Conservation (phyloP, 1,140 invertebrate species). For the Drosophila pectinifera region DNA sequence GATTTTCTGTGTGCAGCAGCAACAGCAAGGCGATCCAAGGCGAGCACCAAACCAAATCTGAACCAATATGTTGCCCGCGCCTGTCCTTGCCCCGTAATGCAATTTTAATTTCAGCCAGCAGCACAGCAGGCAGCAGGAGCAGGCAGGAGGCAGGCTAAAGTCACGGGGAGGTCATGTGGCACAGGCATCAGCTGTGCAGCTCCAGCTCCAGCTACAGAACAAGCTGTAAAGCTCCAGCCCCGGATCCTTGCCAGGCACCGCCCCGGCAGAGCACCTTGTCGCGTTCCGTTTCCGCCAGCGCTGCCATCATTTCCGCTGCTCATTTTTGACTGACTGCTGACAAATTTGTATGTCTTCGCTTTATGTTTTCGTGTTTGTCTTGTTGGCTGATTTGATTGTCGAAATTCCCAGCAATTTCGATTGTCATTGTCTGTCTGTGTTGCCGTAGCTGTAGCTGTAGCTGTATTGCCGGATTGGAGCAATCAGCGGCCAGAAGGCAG, state of each 20-base stretch:
- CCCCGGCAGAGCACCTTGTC: slow-evolving; percentile 34
- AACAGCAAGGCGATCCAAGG: slow-evolving; percentile 29
- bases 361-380: slow-evolving; percentile 64
- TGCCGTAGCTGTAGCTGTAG: slow-evolving; percentile 20
- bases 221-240: background rate
- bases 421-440: slow-evolving; percentile 53
- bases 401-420: slow-evolving; percentile 57
- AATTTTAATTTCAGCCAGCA: slow-evolving; percentile 76
- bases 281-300: slow-evolving; percentile 68
- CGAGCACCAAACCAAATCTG: slow-evolving; percentile 31
- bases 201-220: slow-evolving; percentile 2
- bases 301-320: slow-evolving; percentile 80
- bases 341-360: slow-evolving; percentile 57
- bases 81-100: slow-evolving; percentile 61
- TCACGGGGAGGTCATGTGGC: slow-evolving; percentile 48
- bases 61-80: slow-evolving; percentile 39
- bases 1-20: slow-evolving; percentile 19
- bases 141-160: slow-evolving; percentile 52
- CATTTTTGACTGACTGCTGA: slow-evolving; percentile 73
- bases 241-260: background rate
- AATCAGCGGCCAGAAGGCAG: slow-evolving; percentile 34
- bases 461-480: slow-evolving; percentile 19
- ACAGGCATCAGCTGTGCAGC: slow-evolving; percentile 49
- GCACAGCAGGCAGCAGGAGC: slow-evolving; percentile 69
- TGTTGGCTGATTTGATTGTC: slow-evolving; percentile 74